Base-by-base conservation (phyloP, 2,797 vertebrate genomes). In the Tadarida brasiliensis region DNA sequence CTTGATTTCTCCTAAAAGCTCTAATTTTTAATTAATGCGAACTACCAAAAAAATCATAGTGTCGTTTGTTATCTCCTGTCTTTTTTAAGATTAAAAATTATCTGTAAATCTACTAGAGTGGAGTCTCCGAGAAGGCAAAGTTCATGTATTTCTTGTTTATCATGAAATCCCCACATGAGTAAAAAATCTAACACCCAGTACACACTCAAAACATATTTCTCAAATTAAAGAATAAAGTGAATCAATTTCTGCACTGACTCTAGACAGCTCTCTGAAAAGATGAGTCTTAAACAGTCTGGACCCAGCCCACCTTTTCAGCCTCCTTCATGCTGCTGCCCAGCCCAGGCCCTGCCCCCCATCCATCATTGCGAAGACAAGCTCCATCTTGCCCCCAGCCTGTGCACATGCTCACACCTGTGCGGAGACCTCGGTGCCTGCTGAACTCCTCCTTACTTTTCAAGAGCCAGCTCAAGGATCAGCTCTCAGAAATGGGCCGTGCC, bases 291-390 rank as follows among this genome's bases (percentile, higher is more conserved):
- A 19, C 4, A 28, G 7, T 35, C 19, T 76, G 47, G 22, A 28
- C 6, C 7, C 5, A 24, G 14, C 51, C 28, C 28, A 44, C 17
- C 1, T 22, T 30, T 44, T 14, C 2, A 5, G 49, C 15, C 33
- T 81, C 30, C 8, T 11, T 59, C 11, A 7, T 2, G 2, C 74
- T 5, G 11, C 2, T 22, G 10, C 20, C 10, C 8, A 4, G 35
- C 7, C 2, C 7, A 7, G 0, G 0, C 0, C 11, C 7, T 11
- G 1, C 5, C 51, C 24, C 70, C 77, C 33, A 39, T 17, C 19
- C 24, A n/a, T 11, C 14, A 16, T 33, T n/a, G 4, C 24, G 63
- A 24, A n/a, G 3, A 63, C 7, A 28, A 86, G 49, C 30, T 61
- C 26, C 7, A 16, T 33, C n/a, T 47, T 44, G 14, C 12, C 28